Percentiles rank a stretch among this genome's conserved stretches.
These are phyloP conservation scores for Nomada ruficornis DNA, from an alignment of 2,888 invertebrate genomes.

Conservation along the genomic window DNA sequence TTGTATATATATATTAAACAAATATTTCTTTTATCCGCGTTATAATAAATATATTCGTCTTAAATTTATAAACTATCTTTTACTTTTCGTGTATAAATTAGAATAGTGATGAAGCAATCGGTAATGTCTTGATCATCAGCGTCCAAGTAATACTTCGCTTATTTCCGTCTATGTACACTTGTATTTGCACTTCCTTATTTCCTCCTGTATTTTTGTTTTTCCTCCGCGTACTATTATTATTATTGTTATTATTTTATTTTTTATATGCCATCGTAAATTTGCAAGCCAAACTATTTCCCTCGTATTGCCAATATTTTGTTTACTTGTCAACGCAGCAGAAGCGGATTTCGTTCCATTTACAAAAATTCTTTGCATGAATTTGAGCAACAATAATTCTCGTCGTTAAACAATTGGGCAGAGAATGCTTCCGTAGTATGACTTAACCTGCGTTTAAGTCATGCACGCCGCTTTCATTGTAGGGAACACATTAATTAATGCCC, in stretches of 20 bases:
- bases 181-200: conserved; percentile 20
- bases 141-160: conserved; percentile 7
- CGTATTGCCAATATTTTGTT: background rate
- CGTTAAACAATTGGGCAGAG: conserved; percentile 8
- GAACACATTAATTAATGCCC: conserved; percentile 21
- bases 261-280: background rate
- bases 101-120: background rate
- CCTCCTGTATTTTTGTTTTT: background rate
- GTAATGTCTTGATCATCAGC: conserved; percentile 13
- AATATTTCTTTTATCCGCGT: background rate
- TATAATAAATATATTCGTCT: conserved; percentile 29
- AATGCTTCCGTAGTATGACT: conserved; percentile 35
- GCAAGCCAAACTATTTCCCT: background rate
- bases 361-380: conserved; percentile 16
- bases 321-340: background rate
- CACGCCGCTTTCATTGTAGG: conserved; percentile 44
- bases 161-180: background rate
- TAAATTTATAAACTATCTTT: conserved; percentile 10
- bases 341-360: background rate
- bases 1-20: conserved; percentile 1
- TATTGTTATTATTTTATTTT: background rate
- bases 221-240: background rate
- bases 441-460: conserved; percentile 54
- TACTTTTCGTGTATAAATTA: conserved; percentile 18
- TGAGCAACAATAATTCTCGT: conserved; percentile 27